These are phyloP conservation scores for Cairina moschata DNA, from an alignment of 2,113 vertebrate species.

Conservation along the genomic window DNA sequence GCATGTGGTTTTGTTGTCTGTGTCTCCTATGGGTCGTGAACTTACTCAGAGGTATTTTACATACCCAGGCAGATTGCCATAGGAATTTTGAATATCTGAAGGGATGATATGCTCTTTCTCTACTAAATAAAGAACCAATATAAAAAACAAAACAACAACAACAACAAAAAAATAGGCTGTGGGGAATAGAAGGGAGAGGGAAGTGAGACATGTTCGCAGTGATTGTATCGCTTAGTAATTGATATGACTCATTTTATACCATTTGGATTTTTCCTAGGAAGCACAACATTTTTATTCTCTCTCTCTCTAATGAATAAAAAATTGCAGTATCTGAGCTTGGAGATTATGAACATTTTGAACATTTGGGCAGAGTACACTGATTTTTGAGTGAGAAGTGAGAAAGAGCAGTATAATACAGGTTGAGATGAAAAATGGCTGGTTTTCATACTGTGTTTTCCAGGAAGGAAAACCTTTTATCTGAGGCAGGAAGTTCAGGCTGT, in stretches of 20 bases:
- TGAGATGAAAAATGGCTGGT: background rate
- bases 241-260: background rate
- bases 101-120: background rate
- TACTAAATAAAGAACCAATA: background rate
- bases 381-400: background rate
- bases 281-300: background rate
- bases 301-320: background rate
- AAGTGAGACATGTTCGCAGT: background rate
- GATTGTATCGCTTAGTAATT: background rate
- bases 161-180: background rate
- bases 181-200: accelerated
- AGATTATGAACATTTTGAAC: background rate
- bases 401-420: background rate
- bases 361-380: background rate
- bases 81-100: background rate
- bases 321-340: background rate
- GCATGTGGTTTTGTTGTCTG: background rate
- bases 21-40: background rate
- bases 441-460: background rate
- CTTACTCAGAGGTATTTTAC: background rate
- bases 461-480: background rate
- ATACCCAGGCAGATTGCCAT: background rate
- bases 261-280: background rate
- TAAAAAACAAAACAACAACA: background rate
- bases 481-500: no score